Conservation (phyloP, 2,113 vertebrate species). For the Pycnonotus jocosus region DNA sequence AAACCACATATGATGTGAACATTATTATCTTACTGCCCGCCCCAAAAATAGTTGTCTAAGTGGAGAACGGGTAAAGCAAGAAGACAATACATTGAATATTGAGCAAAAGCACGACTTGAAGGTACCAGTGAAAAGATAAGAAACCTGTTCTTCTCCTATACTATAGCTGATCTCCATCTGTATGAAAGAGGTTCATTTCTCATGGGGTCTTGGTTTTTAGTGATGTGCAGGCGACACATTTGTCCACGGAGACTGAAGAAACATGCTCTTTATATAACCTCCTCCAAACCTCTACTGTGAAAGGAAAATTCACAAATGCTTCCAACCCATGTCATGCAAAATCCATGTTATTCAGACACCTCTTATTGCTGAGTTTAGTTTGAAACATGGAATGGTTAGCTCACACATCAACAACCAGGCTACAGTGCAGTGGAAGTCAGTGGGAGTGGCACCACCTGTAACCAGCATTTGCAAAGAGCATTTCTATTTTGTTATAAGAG, state of each 20-base stretch:
- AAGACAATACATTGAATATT: not conserved
- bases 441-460: not conserved
- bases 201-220: not conserved
- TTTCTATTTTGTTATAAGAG: not conserved
- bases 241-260: not conserved
- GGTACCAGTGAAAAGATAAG: not conserved
- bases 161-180: not conserved
- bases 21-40: not conserved
- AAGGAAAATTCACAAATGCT: not conserved
- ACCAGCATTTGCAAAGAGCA: not conserved
- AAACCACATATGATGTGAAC: not conserved
- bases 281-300: not conserved
- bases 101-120: not conserved
- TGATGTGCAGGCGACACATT: not conserved
- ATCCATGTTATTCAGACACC: not conserved
- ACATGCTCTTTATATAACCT: rapidly evolving
- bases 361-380: not conserved
- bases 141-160: not conserved
- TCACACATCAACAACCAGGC: not conserved
- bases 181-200: not conserved
- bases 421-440: not conserved
- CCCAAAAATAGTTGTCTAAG: not conserved
- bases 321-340: not conserved
- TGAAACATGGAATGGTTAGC: not conserved
- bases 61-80: not conserved